Evolutionary conservation across 2,113 vertebrate genomes (phyloP).

Genomic region (Carassius gibelio): DNA sequence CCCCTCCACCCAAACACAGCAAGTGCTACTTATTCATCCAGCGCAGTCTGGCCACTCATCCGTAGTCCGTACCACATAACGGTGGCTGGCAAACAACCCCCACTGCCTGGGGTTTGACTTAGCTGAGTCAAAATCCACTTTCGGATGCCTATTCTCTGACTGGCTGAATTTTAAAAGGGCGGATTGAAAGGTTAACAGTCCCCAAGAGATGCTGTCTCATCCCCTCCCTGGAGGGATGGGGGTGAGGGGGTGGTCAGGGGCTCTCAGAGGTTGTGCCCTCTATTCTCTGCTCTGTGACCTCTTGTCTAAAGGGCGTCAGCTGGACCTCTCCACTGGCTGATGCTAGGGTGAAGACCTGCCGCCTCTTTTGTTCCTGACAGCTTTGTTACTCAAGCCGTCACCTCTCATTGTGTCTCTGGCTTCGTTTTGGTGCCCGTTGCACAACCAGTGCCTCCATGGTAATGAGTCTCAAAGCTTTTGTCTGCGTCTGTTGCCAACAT

Average conservation of each 20-base stretch:
- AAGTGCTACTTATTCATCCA: constrained; percentile 31
- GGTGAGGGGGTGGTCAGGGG: constrained; percentile 64
- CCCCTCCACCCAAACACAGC: constrained; percentile 22
- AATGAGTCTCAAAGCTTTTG: constrained; percentile 18
- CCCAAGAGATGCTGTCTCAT: constrained; percentile 50
- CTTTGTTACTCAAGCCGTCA: constrained; percentile 59
- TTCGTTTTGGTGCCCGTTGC: constrained; percentile 13
- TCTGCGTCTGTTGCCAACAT: constrained; percentile 14
- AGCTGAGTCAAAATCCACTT: constrained; percentile 53
- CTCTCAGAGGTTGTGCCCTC: constrained; percentile 73
- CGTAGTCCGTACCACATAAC: not conserved
- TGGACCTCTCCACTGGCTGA: constrained; percentile 73
- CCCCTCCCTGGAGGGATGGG: constrained; percentile 33
- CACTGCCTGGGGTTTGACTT: not conserved
- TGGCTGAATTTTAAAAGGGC: constrained; percentile 74
- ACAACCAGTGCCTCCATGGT: constrained; percentile 7
- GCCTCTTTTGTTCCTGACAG: constrained; percentile 72
- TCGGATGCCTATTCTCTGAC: constrained; percentile 68
- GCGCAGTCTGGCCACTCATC: not conserved
- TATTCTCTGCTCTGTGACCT: constrained; percentile 74
- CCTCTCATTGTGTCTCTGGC: constrained; percentile 7
- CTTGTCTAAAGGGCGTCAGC: constrained; percentile 79
- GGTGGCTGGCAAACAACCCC: not conserved
- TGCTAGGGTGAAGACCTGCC: constrained; percentile 73
- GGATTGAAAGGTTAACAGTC: constrained; percentile 47